These are phyloP conservation scores for Corythornis cristatus DNA, from an alignment of 2,113 vertebrate genomes.

Conservation along the genomic window DNA sequence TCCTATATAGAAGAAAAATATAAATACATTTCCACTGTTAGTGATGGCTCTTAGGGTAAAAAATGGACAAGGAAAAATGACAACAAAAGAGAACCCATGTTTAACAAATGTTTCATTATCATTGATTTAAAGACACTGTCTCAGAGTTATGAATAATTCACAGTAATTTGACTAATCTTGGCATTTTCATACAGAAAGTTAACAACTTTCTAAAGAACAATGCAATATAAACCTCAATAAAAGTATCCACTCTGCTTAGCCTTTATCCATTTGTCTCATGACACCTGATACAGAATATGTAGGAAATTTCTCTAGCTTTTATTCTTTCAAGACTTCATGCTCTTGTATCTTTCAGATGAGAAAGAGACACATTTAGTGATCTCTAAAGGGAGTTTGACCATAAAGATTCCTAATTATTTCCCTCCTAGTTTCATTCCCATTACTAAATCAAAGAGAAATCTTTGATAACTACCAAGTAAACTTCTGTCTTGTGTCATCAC, in stretches of 20 bases:
- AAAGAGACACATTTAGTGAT: not conserved
- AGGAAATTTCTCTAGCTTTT: not conserved
- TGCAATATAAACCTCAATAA: not conserved
- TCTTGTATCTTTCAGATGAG: not conserved
- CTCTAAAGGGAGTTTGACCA: not conserved
- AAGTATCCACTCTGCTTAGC: not conserved
- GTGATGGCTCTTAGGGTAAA: not conserved
- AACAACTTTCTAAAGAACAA: not conserved
- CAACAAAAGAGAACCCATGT: not conserved
- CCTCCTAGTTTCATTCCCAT: not conserved
- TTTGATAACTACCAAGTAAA: not conserved
- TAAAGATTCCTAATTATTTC: not conserved
- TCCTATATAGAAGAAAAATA: not conserved
- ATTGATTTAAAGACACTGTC: not conserved
- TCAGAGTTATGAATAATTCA: not conserved
- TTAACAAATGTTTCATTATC: not conserved
- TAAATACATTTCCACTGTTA: not conserved
- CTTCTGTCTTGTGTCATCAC: not conserved
- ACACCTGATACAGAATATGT: not conserved
- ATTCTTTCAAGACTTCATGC: not conserved
- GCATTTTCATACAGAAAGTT: not conserved
- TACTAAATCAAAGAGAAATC: not conserved
- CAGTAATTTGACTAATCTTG: not conserved
- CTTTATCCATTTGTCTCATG: not conserved
- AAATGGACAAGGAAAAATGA: not conserved